Conservation (phyloP, 2,888 invertebrate species). For the Amorpha juglandis region DNA sequence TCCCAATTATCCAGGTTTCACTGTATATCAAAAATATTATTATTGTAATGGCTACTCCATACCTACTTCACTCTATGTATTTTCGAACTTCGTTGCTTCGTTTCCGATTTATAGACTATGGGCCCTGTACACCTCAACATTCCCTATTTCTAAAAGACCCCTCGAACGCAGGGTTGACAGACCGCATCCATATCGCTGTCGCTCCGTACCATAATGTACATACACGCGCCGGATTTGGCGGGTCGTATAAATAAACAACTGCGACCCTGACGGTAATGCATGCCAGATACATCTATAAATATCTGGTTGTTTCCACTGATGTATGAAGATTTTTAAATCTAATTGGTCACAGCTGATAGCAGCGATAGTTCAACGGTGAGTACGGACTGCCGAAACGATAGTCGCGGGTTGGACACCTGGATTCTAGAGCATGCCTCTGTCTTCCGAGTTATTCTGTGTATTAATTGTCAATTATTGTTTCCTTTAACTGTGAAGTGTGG, state of each 20-base stretch:
- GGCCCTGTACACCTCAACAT: not conserved
- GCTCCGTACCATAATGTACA: not conserved
- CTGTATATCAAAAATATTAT: too few species aligned
- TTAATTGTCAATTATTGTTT: too few species aligned
- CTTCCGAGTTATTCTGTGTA: too few species aligned
- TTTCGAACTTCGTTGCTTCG: too few species aligned
- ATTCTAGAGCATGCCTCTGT: too few species aligned
- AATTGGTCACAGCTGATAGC: not conserved
- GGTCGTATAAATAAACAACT: conserved; percentile 23
- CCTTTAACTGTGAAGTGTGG: too few species aligned
- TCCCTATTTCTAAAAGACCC: not conserved
- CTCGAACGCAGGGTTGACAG: not conserved
- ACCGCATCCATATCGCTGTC: conserved; percentile 9
- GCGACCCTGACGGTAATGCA: conserved; percentile 23
- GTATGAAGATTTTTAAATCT: not conserved
- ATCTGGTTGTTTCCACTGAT: not conserved
- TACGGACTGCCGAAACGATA: too few species aligned
- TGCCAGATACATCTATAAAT: conserved; percentile 26
- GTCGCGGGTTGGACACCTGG: too few species aligned
- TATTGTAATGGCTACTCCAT: too few species aligned
- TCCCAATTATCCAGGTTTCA: too few species aligned
- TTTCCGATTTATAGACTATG: too few species aligned
- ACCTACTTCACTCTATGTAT: too few species aligned
- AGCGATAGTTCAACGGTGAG: not conserved
- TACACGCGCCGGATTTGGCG: conserved; percentile 8